Evolutionary conservation across 2,888 invertebrate genomes (phyloP), one percentile per base, ranked within the genome.

Genomic region (Pandemis cinnamomeana): DNA sequence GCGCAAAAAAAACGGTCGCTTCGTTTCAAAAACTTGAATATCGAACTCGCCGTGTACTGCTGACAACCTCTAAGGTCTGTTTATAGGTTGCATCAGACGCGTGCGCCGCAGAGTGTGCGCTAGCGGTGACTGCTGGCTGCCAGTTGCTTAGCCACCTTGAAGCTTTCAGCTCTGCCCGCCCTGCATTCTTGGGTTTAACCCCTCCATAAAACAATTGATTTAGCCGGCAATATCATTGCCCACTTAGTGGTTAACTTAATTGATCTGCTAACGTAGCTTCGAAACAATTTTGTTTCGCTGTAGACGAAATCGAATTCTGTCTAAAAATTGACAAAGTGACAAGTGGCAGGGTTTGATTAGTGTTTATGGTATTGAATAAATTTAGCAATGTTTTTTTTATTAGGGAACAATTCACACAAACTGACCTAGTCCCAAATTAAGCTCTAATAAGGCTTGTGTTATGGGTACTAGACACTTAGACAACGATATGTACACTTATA

Each of bases 31-130:
- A 78, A 82, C 83, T 86, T 78, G 84, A 87, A 84, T 81, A 82
- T 86, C 83, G 83, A 87, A 85, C 79, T 84, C 84, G 81, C 82
- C 72, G 72, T 66, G 69, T 61, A 63, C 77, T 78, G 75, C 84
- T 83, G 86, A 85, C 92, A 91, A 89, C 93, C 92, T 91, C 91
- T 93, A 89, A 82, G 81, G 36, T 67, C 79, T 20, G 20, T 20
- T 78, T 85, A 75, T 87, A 92, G 92, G 91, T 85, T 88, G 91
- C 83, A 87, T 82, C 85, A 87, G 85, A 87, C 91, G 91, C 93
- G 93, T 92, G 93, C 93, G 91, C 88, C 82, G 82, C 80, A 79
- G 79, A 77, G 77, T 80, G 82, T 80, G 81, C 87, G 89, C 86
- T 90, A 87, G 81, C 86, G 84, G 82, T 85, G 84, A 92, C 93